Evolutionary conservation across 1,140 invertebrate genomes (phyloP).

Genomic region (Nautilus pompilius): DNA sequence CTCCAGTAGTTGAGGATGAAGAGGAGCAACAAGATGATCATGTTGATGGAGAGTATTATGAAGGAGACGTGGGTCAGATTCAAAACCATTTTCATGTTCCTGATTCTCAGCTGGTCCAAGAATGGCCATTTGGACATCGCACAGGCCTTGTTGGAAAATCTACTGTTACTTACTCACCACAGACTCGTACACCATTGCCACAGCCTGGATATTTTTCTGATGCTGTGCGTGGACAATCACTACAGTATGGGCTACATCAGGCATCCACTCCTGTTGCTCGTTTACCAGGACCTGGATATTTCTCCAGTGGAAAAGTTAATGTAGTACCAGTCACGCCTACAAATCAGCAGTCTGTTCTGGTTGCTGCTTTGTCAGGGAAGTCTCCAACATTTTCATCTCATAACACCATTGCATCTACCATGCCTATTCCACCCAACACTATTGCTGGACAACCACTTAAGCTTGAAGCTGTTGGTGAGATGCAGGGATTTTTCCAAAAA

Average conservation of each 20-base stretch:
- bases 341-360: slow-evolving; percentile 6
- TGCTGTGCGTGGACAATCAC: slow-evolving; percentile 34
- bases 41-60: slow-evolving; percentile 8
- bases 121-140: slow-evolving; percentile 34
- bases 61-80: not conserved
- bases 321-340: not conserved
- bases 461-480: not conserved
- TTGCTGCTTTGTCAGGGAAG: slow-evolving; percentile 2
- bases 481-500: not conserved
- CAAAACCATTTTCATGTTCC: slow-evolving; percentile 15
- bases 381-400: not conserved
- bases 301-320: slow-evolving; percentile 13
- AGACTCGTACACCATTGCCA: slow-evolving; percentile 2
- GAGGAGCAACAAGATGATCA: slow-evolving; percentile 10
- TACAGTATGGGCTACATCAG: slow-evolving; percentile 31
- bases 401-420: slow-evolving; percentile 3
- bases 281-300: slow-evolving; percentile 36
- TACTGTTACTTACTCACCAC: slow-evolving; percentile 30
- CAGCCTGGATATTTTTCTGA: slow-evolving; percentile 35
- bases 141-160: slow-evolving; percentile 23
- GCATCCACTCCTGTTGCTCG: not conserved
- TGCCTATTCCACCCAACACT: slow-evolving; percentile 20
- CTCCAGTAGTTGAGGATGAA: not conserved
- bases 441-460: not conserved
- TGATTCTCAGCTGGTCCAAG: slow-evolving; percentile 29